A percentile compares a stretch with the other conserved stretches of the same genome.
phyloP scores from a whole-genome alignment of 2,888 invertebrate genomes.

The Megaustenia siamemsis region DNA sequence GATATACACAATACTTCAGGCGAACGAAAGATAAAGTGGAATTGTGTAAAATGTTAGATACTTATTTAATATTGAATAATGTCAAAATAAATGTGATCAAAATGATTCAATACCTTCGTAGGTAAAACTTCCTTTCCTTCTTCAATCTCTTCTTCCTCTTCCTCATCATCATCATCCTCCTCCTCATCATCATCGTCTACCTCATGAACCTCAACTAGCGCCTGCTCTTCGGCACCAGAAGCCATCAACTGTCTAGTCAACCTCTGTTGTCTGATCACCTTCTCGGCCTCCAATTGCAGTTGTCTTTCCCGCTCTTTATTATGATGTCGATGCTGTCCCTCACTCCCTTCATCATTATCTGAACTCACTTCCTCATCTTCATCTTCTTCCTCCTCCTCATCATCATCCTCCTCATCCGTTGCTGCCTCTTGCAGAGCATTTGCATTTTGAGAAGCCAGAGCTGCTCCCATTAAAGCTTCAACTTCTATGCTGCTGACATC shows the following conservation, averaged over 20 bases:
- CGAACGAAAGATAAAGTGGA: too few relatives aligned
- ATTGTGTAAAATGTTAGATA: too few relatives aligned
- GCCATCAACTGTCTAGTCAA: slow-evolving; percentile 43
- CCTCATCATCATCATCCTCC: slow-evolving; percentile 57
- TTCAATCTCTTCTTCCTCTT: slow-evolving; percentile 55
- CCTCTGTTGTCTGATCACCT: slow-evolving; percentile 44
- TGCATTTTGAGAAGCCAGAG: slow-evolving; percentile 22
- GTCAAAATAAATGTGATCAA: too few relatives aligned
- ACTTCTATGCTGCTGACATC: slow-evolving; percentile 46
- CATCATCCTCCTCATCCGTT: slow-evolving; percentile 52
- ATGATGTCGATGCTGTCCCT: slow-evolving; percentile 17
- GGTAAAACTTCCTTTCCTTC: slow-evolving; percentile 36
- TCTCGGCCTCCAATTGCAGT: slow-evolving; percentile 47
- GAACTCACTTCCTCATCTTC: slow-evolving; percentile 55
- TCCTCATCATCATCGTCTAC: slow-evolving; percentile 56
- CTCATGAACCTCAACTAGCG: slow-evolving; percentile 49
- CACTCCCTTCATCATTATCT: slow-evolving; percentile 51
- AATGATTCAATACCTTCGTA: slow-evolving; percentile 39
- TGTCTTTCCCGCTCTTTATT: slow-evolving; percentile 39
- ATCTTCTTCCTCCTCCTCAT: slow-evolving; percentile 54
- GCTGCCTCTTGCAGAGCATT: slow-evolving; percentile 30
- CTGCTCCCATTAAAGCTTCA: slow-evolving; percentile 52
- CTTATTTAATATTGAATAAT: too few relatives aligned
- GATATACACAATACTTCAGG: too few relatives aligned
- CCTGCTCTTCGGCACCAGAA: slow-evolving; percentile 23